These are phyloP conservation scores for Diplogasteroides magnus DNA, from an alignment of 1,140 invertebrate species.

Conservation along the genomic window DNA sequence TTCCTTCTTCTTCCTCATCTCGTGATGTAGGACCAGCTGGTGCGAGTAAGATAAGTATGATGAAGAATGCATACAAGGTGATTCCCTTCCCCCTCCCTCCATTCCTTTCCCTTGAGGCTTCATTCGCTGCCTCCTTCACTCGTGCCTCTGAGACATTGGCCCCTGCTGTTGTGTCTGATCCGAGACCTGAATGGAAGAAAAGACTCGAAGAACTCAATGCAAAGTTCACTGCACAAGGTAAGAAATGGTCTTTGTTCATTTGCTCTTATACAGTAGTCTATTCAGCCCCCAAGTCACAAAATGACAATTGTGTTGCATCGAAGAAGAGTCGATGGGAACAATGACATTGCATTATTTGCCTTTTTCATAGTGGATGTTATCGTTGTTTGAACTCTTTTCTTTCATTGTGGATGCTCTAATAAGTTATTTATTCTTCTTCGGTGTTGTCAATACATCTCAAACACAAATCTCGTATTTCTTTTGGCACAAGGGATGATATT, in stretches of 20 bases:
- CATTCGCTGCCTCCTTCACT: constrained; percentile 18
- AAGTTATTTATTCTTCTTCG: too few species aligned
- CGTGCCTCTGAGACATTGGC: constrained; percentile 16
- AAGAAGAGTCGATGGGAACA: not conserved
- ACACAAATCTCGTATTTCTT: too few species aligned
- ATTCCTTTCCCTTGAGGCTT: constrained; percentile 7
- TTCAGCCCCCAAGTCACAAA: not conserved
- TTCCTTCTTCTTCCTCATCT: too few species aligned
- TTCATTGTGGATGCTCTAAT: too few species aligned
- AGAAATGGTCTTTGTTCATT: not conserved
- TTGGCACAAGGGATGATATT: too few species aligned
- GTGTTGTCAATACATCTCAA: too few species aligned
- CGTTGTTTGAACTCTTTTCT: too few species aligned
- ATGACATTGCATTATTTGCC: too few species aligned
- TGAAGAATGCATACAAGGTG: constrained; percentile 25
- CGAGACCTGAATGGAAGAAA: constrained; percentile 46
- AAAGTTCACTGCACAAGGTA: constrained; percentile 5
- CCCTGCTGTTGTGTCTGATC: constrained; percentile 30
- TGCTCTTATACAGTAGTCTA: not conserved
- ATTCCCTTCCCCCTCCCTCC: not conserved
- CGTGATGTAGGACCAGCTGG: constrained; percentile 13
- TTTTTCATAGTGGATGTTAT: too few species aligned
- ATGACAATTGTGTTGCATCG: not conserved
- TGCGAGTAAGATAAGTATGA: constrained; percentile 16
- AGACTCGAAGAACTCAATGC: constrained; percentile 37